These are phyloP conservation scores for Drosophila yooni DNA, from an alignment of 2,888 invertebrate species.

Conservation along the genomic window DNA sequence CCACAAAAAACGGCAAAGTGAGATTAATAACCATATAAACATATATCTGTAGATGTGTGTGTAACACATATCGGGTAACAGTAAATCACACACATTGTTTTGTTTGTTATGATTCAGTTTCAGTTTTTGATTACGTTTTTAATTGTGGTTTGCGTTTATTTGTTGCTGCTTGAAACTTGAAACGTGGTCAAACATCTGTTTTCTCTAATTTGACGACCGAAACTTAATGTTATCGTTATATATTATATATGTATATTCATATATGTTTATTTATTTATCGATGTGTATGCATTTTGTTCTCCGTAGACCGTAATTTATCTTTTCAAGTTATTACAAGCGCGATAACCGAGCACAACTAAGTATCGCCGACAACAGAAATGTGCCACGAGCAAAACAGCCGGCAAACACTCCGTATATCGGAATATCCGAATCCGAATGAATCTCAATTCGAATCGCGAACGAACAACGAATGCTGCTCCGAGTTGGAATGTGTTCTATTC, in stretches of 20 bases:
- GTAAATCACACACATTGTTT: not conserved
- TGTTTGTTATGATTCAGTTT: constrained; percentile 14
- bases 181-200: constrained; percentile 64
- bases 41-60: not conserved
- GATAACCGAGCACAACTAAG: constrained; percentile 69
- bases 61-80: constrained; percentile 19
- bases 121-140: constrained; percentile 30
- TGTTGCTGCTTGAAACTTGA: constrained; percentile 29
- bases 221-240: constrained; percentile 28
- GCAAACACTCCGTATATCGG: constrained; percentile 62
- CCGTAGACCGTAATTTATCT: constrained; percentile 37
- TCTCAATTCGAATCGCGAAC: constrained; percentile 2
- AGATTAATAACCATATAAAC: not conserved
- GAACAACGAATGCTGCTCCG: constrained; percentile 7
- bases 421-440: not conserved
- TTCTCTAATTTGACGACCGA: constrained; percentile 31
- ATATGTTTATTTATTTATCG: not conserved
- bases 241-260: not conserved
- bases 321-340: constrained; percentile 70
- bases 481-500: constrained; percentile 4
- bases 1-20: not conserved
- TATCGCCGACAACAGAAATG: constrained; percentile 42
- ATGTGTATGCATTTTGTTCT: not conserved
- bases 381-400: constrained; percentile 45
- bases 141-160: constrained; percentile 27